Evolutionary conservation across 2,113 vertebrate genomes (phyloP).

Genomic region (Spheniscus mendiculus): DNA sequence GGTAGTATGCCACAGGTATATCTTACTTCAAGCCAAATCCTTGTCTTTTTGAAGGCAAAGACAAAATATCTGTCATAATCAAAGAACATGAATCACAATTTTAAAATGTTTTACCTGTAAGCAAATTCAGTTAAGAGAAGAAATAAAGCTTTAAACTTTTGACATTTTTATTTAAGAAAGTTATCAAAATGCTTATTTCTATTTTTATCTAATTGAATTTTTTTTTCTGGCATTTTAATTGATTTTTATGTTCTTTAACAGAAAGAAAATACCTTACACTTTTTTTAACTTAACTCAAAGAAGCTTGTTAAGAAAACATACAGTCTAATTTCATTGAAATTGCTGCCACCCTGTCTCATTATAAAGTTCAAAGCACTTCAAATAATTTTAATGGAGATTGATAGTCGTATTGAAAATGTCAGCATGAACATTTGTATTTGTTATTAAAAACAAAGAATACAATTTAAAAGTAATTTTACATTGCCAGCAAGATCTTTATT

Average conservation of each 20-base stretch:
- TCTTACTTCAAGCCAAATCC: background rate
- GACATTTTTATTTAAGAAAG: background rate
- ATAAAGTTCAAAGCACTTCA: constrained; percentile 30
- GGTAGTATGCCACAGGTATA: background rate
- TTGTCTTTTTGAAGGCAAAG: background rate
- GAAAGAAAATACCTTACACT: background rate
- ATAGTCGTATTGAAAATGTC: constrained; percentile 22
- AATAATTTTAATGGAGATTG: constrained; percentile 4
- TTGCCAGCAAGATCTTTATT: background rate
- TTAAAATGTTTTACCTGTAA: background rate
- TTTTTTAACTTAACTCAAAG: background rate
- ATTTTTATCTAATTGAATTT: background rate
- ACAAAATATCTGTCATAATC: background rate
- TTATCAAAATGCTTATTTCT: background rate
- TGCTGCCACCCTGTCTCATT: background rate
- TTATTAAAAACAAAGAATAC: background rate
- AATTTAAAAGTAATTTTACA: background rate
- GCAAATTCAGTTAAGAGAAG: background rate
- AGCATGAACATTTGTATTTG: background rate
- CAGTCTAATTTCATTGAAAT: background rate
- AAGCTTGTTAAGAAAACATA: background rate
- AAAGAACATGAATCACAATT: background rate
- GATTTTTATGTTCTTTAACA: background rate
- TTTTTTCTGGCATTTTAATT: background rate
- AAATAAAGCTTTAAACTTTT: background rate